Base-by-base conservation (phyloP, 2,113 vertebrate genomes). In the Callochromis pleurospilus region DNA sequence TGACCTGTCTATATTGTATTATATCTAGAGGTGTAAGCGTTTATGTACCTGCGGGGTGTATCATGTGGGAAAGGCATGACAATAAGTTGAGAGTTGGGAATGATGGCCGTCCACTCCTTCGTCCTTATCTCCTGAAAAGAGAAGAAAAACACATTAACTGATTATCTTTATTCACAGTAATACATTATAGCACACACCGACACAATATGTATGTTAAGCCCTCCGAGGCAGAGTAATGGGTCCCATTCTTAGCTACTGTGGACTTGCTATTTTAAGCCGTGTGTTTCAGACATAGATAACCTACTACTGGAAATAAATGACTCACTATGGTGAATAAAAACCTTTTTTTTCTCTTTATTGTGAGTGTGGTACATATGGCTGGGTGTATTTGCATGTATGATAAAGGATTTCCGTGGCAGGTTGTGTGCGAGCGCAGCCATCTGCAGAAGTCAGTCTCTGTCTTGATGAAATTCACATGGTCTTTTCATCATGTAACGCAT, bases 51-150 rank as follows among this genome's bases (percentile, higher is more conserved):
- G 95, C 96, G 96, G 75, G 98, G 98, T 42, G 97, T 94, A 24
- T 97, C 85, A 51, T 98, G 98, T 55, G 98, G 99, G 92, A 96
- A 99, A 1, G 99, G 99, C 90, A 99, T 99, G 92, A 99, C 99
- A 19, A 99, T 99, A 5, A 99, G 98, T 95, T 99, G 99, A 36
- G 99, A 99, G 94, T 99, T 99, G 53, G 99, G 99, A 90, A 99
- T 99, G 93, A 99, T 99, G 81, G 99, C 98, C 2, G 98, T 99
- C 99, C 99, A 99, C 87, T 99, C 99, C 90, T 99, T 97, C 81
- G 93, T 98, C 90, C 98, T 96, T 75, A 96, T 17, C 10, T 96
- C 93, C 99, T 99, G 92, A 36, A 96, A 93, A 92, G 17, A 92
- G 8, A 87, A 12, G 84, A 12, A 86, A 68, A 84, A 85, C 24